These are phyloP conservation scores for Meloidogyne chitwoodi DNA, from an alignment of 1,140 invertebrate species.

Conservation along the genomic window DNA sequence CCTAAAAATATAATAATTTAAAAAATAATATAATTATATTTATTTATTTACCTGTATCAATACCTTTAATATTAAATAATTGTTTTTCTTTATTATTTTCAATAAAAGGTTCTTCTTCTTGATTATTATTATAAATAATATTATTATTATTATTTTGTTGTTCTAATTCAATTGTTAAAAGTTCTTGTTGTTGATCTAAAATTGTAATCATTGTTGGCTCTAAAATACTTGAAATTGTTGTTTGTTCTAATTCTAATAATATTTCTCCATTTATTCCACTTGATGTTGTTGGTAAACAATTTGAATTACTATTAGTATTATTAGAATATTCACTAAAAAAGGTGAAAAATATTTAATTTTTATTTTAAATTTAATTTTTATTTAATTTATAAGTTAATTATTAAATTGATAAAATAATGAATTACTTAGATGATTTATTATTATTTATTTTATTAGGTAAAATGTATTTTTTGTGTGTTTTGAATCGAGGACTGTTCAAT, in stretches of 20 bases:
- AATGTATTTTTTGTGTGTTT: not conserved
- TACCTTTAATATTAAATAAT: not conserved
- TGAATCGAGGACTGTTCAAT: not conserved
- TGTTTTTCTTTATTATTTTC: not conserved
- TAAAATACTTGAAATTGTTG: not conserved
- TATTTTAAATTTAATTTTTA: not conserved
- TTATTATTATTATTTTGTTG: not conserved
- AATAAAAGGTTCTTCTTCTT: not conserved
- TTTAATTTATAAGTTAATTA: not conserved
- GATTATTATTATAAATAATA: too few relatives aligned
- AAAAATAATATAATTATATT: not conserved
- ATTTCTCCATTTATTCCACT: not conserved
- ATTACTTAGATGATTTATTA: not conserved
- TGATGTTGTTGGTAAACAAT: not conserved
- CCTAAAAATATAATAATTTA: not conserved
- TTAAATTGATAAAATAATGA: not conserved
- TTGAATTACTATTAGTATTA: not conserved
- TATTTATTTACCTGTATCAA: not conserved
- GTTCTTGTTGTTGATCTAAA: constrained; percentile 7
- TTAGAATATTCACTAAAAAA: not conserved
- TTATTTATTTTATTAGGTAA: not conserved
- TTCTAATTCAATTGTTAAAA: not conserved
- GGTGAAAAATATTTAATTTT: not conserved
- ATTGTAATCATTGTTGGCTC: constrained; percentile 17
- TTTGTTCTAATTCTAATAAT: constrained; percentile 12